Conservation (phyloP, 2,797 vertebrate genomes). For the Sebastes jordani region DNA sequence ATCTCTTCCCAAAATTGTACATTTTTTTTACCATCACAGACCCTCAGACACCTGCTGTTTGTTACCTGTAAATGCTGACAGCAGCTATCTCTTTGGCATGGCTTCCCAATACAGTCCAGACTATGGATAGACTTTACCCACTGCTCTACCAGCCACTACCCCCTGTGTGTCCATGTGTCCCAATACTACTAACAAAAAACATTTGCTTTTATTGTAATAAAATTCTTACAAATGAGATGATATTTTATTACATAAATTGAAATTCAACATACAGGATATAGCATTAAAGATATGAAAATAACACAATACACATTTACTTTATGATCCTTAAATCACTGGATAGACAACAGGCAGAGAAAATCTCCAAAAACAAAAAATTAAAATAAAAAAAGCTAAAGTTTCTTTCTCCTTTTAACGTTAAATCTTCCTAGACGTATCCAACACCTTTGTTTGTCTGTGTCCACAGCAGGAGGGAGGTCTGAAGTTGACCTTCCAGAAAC, state of each 20-base stretch:
- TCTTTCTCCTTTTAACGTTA: not conserved
- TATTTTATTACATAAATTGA: not conserved
- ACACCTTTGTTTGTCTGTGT: conserved; percentile 41
- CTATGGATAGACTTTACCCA: conserved; percentile 30
- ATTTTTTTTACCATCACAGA: not conserved
- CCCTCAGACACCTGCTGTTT: conserved; percentile 34
- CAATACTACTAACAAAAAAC: conserved; percentile 57
- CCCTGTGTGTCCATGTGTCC: conserved; percentile 55
- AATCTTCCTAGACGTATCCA: conserved; percentile 4
- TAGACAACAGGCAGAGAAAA: not conserved
- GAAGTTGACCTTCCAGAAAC: conserved; percentile 99
- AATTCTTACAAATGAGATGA: not conserved
- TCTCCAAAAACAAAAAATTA: not conserved
- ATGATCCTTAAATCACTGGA: not conserved
- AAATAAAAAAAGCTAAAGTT: not conserved
- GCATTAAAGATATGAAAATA: not conserved
- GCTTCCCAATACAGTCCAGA: conserved; percentile 47
- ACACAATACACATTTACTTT: not conserved
- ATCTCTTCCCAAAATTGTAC: not conserved
- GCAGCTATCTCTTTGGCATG: conserved; percentile 58
- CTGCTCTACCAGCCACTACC: conserved; percentile 34
- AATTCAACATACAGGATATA: not conserved
- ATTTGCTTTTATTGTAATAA: conserved; percentile 2
- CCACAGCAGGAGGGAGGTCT: conserved; percentile 94
- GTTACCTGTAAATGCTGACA: conserved; percentile 43